A percentile compares a stretch with the other conserved stretches of the same genome.
phyloP scores from a whole-genome alignment of 2,888 invertebrate species.

The Eledone cirrhosa region DNA sequence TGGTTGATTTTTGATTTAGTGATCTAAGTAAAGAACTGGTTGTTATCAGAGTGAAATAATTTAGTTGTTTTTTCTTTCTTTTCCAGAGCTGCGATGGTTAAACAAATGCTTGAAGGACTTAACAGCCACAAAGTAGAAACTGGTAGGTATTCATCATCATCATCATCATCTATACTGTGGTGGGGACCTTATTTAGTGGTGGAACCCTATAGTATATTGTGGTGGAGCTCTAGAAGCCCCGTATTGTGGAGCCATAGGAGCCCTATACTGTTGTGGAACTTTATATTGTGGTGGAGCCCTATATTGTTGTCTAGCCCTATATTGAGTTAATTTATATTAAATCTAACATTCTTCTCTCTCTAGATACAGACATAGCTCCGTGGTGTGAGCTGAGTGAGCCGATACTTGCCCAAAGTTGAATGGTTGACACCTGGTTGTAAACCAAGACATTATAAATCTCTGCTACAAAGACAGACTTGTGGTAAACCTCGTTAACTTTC shows the following conservation, averaged over 20 bases:
- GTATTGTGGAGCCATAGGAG: too few relatives aligned
- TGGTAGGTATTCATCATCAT: slow-evolving; percentile 44
- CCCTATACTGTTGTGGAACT: too few relatives aligned
- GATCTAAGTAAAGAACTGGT: background rate
- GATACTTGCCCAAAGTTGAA: slow-evolving; percentile 70
- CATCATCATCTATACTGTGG: too few relatives aligned
- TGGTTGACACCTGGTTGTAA: slow-evolving; percentile 77
- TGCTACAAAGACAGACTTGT: slow-evolving; percentile 80
- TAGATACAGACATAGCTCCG: slow-evolving; percentile 57
- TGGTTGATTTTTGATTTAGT: background rate
- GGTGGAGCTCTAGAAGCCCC: too few relatives aligned
- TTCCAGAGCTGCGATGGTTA: slow-evolving; percentile 67
- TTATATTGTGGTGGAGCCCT: too few relatives aligned
- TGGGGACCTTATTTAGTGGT: too few relatives aligned
- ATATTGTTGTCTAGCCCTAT: too few relatives aligned
- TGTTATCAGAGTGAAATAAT: background rate
- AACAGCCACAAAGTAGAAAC: slow-evolving; percentile 62
- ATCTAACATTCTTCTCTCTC: too few relatives aligned
- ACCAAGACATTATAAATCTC: slow-evolving; percentile 77
- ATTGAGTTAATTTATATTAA: too few relatives aligned
- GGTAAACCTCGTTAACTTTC: slow-evolving; percentile 71
- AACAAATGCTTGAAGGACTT: slow-evolving; percentile 71
- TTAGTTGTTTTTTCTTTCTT: slow-evolving; percentile 5
- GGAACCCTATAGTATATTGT: too few relatives aligned
- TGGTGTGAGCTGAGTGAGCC: slow-evolving; percentile 54